Base-by-base conservation (phyloP, 2,797 vertebrate genomes). In the Chloroceryle amazona region DNA sequence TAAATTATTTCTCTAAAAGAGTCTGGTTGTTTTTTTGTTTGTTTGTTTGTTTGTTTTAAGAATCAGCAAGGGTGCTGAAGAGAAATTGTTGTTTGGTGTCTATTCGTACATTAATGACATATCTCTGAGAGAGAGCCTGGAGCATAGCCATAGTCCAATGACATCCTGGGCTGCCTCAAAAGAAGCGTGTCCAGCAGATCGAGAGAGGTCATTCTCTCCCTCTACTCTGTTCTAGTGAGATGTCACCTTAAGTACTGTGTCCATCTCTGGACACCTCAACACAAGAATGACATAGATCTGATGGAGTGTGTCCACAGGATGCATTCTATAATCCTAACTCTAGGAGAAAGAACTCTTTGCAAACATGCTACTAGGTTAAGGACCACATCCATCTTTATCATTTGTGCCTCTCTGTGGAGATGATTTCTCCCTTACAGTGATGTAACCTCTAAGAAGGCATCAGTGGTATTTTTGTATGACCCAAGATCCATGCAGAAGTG, bases 181-280 rank as follows among this genome's bases (percentile, higher is more conserved):
- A 51, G 49, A 51, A 28, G 49, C 6, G 8, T 51, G 49, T 18
- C 52, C 52, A 54, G 4, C 20, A 47, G 29, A 29, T 70, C 7
- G 6, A 65, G 14, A 28, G 20, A 90, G 10, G 12, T 23, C 6
- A 54, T 60, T 65, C 25, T 57, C 2, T 7, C 10, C 6, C 13
- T 33, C 52, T 1, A 7, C 19, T 37, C 52, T 1, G 0, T 19
- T 68, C 4, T 58, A 4, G 2, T 37, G 23, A 60, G 22, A 63
- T 4, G 7, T 5, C 13, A 15, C 6, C 4, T 31, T 10, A 2
- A 25, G 5, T 29, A 19, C 12, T 39, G 10, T 10, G 0, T 23
- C 12, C 26, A 12, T 4, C 7, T 65, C 9, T 74, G 33, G 12
- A 14, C 4, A 4, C 4, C 3, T 42, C 26, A 42, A 31, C 2